phyloP scores from a whole-genome alignment of 2,888 invertebrate genomes.

The Sericinus montela region DNA sequence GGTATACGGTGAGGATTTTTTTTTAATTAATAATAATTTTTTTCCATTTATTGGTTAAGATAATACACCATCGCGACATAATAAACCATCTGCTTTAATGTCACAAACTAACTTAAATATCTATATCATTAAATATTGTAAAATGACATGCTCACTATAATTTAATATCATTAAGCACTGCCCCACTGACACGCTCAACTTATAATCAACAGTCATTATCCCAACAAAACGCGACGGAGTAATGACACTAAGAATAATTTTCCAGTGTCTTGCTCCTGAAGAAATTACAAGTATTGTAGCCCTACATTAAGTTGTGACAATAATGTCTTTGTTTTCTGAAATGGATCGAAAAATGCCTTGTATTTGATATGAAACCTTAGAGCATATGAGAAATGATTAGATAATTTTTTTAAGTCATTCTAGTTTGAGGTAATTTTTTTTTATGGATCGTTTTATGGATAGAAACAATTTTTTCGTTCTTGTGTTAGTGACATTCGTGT shows the following conservation, averaged over 20 bases:
- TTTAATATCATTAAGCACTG: slow-evolving; percentile 41
- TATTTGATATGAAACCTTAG: neutral
- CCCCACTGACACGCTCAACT: slow-evolving; percentile 41
- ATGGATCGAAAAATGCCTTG: neutral
- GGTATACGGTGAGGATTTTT: too few species aligned
- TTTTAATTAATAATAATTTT: too few species aligned
- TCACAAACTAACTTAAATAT: slow-evolving; percentile 19
- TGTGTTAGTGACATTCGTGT: too few species aligned
- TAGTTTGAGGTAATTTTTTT: too few species aligned
- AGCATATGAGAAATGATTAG: too few species aligned
- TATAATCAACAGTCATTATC: slow-evolving; percentile 44
- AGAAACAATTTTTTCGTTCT: too few species aligned
- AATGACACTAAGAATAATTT: slow-evolving; percentile 25
- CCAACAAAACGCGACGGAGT: slow-evolving; percentile 29
- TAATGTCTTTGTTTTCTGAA: slow-evolving; percentile 6
- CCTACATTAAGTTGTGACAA: slow-evolving; percentile 5
- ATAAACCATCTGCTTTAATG: slow-evolving; percentile 22
- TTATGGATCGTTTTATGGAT: too few species aligned
- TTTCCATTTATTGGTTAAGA: too few species aligned
- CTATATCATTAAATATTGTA: slow-evolving; percentile 27
- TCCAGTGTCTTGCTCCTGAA: slow-evolving; percentile 7
- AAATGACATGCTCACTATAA: slow-evolving; percentile 38
- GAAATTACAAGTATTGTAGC: slow-evolving; percentile 7
- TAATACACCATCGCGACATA: neutral
- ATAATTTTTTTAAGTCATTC: too few species aligned